Evolutionary conservation across 2,888 invertebrate species (phyloP).

Genomic region (Lissonota sp.): DNA sequence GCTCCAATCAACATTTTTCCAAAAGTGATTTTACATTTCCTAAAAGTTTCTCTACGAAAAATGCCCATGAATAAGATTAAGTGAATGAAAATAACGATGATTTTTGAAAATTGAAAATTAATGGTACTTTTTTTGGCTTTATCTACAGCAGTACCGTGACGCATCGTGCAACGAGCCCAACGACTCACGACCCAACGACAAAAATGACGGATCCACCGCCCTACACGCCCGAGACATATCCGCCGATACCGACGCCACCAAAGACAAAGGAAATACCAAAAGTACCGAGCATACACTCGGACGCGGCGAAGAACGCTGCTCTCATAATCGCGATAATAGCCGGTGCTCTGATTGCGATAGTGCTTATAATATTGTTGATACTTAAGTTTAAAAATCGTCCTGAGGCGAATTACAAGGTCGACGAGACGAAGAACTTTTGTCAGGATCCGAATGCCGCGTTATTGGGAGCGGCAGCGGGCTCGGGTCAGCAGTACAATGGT

Average conservation of each 20-base stretch:
- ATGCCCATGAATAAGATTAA: neutral
- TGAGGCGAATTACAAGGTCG: conserved; percentile 96
- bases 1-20: neutral
- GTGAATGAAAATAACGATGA: conserved; percentile 1
- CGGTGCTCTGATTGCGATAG: conserved; percentile 95
- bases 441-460: conserved; percentile 93
- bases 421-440: conserved; percentile 91
- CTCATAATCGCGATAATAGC: conserved; percentile 95
- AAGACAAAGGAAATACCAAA: conserved; percentile 76
- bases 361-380: conserved; percentile 95
- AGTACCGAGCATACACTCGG: conserved; percentile 86
- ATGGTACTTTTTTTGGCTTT: conserved; percentile 45
- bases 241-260: conserved; percentile 81
- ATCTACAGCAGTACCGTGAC: conserved; percentile 74
- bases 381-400: conserved; percentile 94
- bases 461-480: conserved; percentile 86
- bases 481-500: conserved; percentile 83
- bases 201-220: conserved; percentile 82
- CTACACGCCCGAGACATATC: conserved; percentile 78
- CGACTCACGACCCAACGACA: conserved; percentile 76
- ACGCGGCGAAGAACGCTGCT: conserved; percentile 90
- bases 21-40: neutral
- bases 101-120: neutral
- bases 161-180: conserved; percentile 75
- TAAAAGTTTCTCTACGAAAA: neutral